Evolutionary conservation across 2,888 invertebrate genomes (phyloP).

Genomic region (Cataglyphis livida): DNA sequence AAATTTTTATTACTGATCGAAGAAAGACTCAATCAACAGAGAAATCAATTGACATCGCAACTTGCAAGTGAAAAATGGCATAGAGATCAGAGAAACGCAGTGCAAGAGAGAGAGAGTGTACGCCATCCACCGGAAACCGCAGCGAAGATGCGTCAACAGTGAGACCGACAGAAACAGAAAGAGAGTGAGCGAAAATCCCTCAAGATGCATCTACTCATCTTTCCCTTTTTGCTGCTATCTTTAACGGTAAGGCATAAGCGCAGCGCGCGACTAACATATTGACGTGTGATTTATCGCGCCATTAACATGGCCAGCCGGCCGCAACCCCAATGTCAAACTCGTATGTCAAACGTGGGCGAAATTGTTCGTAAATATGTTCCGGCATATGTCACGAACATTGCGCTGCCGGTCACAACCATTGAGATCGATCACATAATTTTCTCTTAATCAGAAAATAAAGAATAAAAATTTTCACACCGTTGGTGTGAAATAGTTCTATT

Average conservation of each 20-base stretch:
- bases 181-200: constrained; percentile 52
- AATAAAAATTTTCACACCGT: background rate
- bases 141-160: constrained; percentile 55
- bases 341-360: constrained; percentile 61
- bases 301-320: constrained; percentile 53
- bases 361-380: constrained; percentile 48
- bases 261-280: constrained; percentile 48
- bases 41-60: background rate
- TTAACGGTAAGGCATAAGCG: constrained; percentile 69
- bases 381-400: constrained; percentile 41
- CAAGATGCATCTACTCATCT: constrained; percentile 68
- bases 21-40: background rate
- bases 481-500: background rate
- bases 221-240: constrained; percentile 64
- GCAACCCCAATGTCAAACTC: constrained; percentile 63
- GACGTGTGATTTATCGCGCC: constrained; percentile 60
- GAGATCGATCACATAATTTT: constrained; percentile 20
- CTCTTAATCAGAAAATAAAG: background rate
- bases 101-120: constrained; percentile 3
- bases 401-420: background rate
- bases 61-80: constrained; percentile 50
- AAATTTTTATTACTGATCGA: background rate
- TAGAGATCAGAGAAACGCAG: constrained; percentile 1
- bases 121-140: constrained; percentile 22
- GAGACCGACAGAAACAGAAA: constrained; percentile 37